A percentile compares a stretch with the other conserved stretches of the same genome.
Conservation (phyloP, 2,113 vertebrate genomes). For the Myotis yumanensis region DNA sequence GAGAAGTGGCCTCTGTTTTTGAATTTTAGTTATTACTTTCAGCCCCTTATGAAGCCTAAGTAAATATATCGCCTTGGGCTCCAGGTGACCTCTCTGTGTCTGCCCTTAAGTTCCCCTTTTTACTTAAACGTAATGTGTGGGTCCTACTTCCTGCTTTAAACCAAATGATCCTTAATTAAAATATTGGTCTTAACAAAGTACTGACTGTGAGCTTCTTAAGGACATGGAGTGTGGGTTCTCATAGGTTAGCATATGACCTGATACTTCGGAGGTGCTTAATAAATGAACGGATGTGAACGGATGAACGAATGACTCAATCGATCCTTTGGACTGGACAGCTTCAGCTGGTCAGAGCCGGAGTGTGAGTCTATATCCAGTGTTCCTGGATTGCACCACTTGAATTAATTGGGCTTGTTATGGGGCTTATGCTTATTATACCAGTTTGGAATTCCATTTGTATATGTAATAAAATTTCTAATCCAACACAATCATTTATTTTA, state of each 20-base stretch:
- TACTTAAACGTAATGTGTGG: not conserved
- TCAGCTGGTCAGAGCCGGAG: not conserved
- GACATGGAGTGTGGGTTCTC: not conserved
- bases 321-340: not conserved
- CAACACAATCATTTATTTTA: constrained; percentile 38
- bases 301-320: not conserved
- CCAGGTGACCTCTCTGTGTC: not conserved
- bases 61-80: not conserved
- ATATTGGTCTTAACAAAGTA: not conserved
- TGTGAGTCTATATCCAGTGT: not conserved
- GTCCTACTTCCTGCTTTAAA: not conserved
- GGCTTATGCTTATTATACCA: not conserved
- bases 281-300: not conserved
- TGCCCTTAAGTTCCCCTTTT: not conserved
- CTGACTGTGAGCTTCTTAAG: not conserved
- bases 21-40: not conserved
- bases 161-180: not conserved
- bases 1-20: not conserved
- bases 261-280: not conserved
- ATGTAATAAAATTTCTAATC: constrained; percentile 41
- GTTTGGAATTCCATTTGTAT: not conserved
- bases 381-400: not conserved
- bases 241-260: not conserved
- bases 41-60: not conserved
- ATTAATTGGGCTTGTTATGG: not conserved